Percentiles rank a stretch among this genome's conserved stretches.
Evolutionary conservation across 2,888 invertebrate species (phyloP).

Genomic region (Spisula solida): DNA sequence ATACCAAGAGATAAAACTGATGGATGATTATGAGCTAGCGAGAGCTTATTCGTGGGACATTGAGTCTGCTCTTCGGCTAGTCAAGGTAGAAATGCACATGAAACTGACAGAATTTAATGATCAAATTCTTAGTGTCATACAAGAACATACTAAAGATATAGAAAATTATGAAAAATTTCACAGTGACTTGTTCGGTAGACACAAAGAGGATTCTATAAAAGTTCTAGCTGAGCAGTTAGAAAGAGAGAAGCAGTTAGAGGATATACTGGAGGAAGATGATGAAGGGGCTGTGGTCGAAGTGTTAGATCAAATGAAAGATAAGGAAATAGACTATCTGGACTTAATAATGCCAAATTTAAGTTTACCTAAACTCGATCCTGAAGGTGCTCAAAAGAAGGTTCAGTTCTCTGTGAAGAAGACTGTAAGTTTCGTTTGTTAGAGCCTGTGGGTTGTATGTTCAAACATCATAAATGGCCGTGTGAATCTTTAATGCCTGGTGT

Average conservation of each 20-base stretch:
- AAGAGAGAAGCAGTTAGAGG: slow-evolving; percentile 24
- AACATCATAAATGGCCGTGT: background rate
- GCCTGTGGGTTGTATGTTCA: background rate
- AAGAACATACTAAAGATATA: slow-evolving; percentile 54
- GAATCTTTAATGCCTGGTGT: background rate
- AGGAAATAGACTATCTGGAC: slow-evolving; percentile 65
- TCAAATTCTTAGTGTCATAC: slow-evolving; percentile 56
- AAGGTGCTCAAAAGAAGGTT: slow-evolving; percentile 67
- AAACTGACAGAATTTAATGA: slow-evolving; percentile 63
- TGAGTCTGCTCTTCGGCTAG: slow-evolving; percentile 61
- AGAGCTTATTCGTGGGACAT: slow-evolving; percentile 67
- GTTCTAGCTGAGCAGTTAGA: background rate
- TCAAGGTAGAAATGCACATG: slow-evolving; percentile 68
- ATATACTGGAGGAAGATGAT: slow-evolving; percentile 39
- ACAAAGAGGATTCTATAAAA: slow-evolving; percentile 32
- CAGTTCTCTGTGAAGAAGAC: slow-evolving; percentile 65
- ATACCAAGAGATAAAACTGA: slow-evolving; percentile 54
- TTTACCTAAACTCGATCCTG: slow-evolving; percentile 67
- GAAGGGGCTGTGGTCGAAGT: slow-evolving; percentile 49
- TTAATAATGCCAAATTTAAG: slow-evolving; percentile 65
- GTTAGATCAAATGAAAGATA: slow-evolving; percentile 66
- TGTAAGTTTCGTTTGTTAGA: slow-evolving; percentile 48
- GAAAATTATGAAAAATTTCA: slow-evolving; percentile 66
- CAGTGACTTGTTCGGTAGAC: slow-evolving; percentile 55
- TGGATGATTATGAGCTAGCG: slow-evolving; percentile 68